phyloP scores from a whole-genome alignment of 2,113 vertebrate genomes.

The Misgurnus mizolepis region DNA sequence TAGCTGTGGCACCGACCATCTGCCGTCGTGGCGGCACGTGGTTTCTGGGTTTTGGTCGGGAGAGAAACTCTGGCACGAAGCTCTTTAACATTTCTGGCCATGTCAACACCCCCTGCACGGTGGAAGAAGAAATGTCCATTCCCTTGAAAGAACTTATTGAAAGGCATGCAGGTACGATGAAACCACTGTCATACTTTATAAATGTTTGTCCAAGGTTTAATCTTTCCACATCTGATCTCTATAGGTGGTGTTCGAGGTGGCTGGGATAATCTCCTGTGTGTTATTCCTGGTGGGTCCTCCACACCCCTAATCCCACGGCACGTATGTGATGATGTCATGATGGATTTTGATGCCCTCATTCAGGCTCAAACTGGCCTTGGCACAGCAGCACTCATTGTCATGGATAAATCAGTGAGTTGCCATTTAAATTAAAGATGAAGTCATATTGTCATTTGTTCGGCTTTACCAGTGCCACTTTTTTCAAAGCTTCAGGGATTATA shows the following conservation, averaged over 20 bases:
- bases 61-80: slow-evolving; percentile 95
- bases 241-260: slow-evolving; percentile 91
- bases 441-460: not conserved
- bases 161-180: slow-evolving; percentile 83
- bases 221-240: not conserved
- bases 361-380: slow-evolving; percentile 91
- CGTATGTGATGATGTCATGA: slow-evolving; percentile 88
- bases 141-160: slow-evolving; percentile 92
- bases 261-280: slow-evolving; percentile 93
- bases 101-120: slow-evolving; percentile 90
- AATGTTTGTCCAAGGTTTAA: no score
- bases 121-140: slow-evolving; percentile 97
- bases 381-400: slow-evolving; percentile 90
- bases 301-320: slow-evolving; percentile 90
- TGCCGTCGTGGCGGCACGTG: slow-evolving; percentile 91
- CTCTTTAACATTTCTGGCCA: slow-evolving; percentile 98
- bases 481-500: no score
- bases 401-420: slow-evolving; percentile 89
- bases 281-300: slow-evolving; percentile 94
- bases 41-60: slow-evolving; percentile 90
- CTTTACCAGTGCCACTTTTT: no score
- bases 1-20: slow-evolving; percentile 92
- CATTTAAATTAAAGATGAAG: not conserved
- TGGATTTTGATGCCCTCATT: slow-evolving; percentile 94
- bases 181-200: not conserved